A percentile compares a stretch with the other conserved stretches of the same genome.
Evolutionary conservation across 2,113 vertebrate genomes (phyloP).

Genomic region (Chionodraco myersi): DNA sequence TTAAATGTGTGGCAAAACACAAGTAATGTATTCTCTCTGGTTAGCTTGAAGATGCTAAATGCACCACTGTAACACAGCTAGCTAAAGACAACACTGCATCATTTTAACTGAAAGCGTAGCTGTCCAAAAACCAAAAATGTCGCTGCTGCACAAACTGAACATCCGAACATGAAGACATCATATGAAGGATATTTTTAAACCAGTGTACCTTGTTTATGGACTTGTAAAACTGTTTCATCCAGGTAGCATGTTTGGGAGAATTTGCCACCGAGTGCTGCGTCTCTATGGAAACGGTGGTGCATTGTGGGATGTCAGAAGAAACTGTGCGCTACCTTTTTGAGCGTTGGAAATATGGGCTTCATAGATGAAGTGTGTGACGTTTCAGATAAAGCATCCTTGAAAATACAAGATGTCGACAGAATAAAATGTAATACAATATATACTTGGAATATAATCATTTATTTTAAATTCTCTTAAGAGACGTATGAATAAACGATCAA

Average conservation of each 20-base stretch:
- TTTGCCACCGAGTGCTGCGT: constrained; percentile 39
- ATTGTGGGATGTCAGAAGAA: constrained; percentile 57
- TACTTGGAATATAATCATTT: too few relatives aligned
- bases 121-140: background rate
- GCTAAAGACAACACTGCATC: background rate
- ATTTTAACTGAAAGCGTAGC: background rate
- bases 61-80: background rate
- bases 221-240: background rate
- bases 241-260: background rate
- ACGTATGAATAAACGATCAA: too few relatives aligned
- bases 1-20: background rate
- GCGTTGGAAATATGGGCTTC: rapidly evolving
- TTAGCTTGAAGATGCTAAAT: constrained; percentile 28
- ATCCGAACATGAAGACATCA: background rate
- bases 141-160: background rate
- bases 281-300: constrained; percentile 80
- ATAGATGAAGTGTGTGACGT: too few relatives aligned
- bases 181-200: background rate
- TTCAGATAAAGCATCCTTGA: too few relatives aligned
- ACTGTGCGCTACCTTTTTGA: rapidly evolving
- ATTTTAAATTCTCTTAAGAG: too few relatives aligned
- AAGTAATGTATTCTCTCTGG: background rate
- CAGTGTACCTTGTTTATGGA: constrained; percentile 9
- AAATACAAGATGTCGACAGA: background rate
- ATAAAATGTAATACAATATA: too few relatives aligned